Percentiles rank a stretch among this genome's conserved stretches.
phyloP scores from a whole-genome alignment of 2,888 invertebrate species.

The Drosophila sordidula region DNA sequence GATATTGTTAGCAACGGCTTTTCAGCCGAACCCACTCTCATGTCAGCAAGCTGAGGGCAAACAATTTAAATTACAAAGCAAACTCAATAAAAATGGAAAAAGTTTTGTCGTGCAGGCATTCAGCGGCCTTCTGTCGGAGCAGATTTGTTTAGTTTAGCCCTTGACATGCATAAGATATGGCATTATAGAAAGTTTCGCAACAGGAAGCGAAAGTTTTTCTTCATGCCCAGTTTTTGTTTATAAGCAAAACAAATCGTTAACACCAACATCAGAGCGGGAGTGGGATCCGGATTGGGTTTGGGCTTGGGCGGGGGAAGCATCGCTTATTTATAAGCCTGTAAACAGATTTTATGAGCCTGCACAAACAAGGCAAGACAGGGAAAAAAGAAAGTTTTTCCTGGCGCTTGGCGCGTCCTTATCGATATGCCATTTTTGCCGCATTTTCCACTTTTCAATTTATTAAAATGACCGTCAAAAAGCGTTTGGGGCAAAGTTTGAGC shows the following conservation, averaged over 20 bases:
- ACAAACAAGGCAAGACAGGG: conserved; percentile 46
- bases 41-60: conserved; percentile 77
- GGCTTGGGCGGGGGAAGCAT: conserved; percentile 27
- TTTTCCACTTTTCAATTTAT: conserved; percentile 77
- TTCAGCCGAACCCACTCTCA: conserved; percentile 12
- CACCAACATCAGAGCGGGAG: conserved; percentile 24
- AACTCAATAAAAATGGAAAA: conserved; percentile 80
- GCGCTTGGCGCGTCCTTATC: conserved; percentile 39
- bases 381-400: conserved; percentile 27
- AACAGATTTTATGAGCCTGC: conserved; percentile 79
- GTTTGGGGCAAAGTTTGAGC: conserved; percentile 69
- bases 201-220: conserved; percentile 64
- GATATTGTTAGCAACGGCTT: conserved; percentile 31
- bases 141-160: conserved; percentile 72
- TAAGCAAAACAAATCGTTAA: conserved; percentile 76
- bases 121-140: conserved; percentile 17
- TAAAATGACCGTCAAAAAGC: conserved; percentile 79
- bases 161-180: conserved; percentile 80
- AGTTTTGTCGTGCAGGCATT: conserved; percentile 64
- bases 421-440: conserved; percentile 57
- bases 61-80: conserved; percentile 80
- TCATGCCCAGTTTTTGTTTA: conserved; percentile 42
- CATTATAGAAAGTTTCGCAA: conserved; percentile 54
- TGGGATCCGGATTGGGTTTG: background rate
- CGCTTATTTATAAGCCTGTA: conserved; percentile 77